Evolutionary conservation across 2,888 invertebrate genomes (phyloP).

Genomic region (Patella caerulea): DNA sequence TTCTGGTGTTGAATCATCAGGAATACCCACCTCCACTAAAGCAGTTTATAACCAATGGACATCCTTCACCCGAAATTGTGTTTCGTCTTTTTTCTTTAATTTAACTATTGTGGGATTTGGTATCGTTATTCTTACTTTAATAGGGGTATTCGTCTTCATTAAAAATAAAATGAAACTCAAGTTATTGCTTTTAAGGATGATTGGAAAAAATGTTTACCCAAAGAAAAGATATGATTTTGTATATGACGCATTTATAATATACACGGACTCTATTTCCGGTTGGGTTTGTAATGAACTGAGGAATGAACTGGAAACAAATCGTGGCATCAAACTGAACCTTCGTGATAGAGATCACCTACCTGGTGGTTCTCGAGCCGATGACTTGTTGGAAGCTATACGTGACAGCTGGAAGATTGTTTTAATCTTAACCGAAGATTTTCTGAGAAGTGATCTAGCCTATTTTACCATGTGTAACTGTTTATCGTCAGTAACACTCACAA

Average conservation of each 20-base stretch:
- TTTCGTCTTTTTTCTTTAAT: background rate
- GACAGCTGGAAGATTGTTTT: constrained; percentile 4
- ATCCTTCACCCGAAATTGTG: background rate
- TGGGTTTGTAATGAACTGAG: constrained; percentile 5
- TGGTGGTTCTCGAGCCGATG: background rate
- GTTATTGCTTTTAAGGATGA: background rate
- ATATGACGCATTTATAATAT: background rate
- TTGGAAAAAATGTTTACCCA: background rate
- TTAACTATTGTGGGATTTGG: background rate
- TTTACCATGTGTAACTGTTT: constrained; percentile 4
- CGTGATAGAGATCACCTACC: background rate
- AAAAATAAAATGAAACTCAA: background rate
- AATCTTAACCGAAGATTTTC: constrained; percentile 8
- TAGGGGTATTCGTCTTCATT: background rate
- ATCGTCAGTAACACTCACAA: background rate
- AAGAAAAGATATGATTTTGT: background rate
- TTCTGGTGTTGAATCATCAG: background rate
- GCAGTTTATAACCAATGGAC: background rate
- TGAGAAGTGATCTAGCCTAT: background rate
- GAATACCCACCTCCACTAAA: background rate
- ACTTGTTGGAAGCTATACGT: background rate
- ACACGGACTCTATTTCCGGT: background rate
- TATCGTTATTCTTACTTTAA: background rate
- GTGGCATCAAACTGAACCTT: background rate
- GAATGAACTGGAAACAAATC: background rate